phyloP scores from a whole-genome alignment of 2,888 invertebrate species.

The Orthosia gracilis region DNA sequence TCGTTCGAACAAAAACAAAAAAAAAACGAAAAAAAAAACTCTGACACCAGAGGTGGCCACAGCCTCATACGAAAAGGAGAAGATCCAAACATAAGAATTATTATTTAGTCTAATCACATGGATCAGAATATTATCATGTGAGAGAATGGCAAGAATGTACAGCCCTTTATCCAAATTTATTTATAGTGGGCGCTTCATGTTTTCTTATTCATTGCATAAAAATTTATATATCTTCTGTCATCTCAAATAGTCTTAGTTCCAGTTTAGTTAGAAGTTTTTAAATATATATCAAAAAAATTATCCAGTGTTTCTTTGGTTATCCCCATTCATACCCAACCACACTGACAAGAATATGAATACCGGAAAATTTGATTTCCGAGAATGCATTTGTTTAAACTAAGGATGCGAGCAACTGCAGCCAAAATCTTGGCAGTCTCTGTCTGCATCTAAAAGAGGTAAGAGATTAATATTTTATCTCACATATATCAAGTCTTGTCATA shows the following conservation, averaged over 20 bases:
- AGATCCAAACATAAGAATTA: no score
- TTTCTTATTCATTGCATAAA: no score
- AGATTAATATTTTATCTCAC: slow-evolving; percentile 44
- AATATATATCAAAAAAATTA: neutral
- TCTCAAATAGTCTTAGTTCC: neutral
- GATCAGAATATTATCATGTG: no score
- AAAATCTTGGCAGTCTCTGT: slow-evolving; percentile 49
- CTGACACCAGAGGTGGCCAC: no score
- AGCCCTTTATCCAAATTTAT: no score
- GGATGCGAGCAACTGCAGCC: slow-evolving; percentile 22
- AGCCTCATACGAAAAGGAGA: no score
- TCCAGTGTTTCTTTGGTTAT: neutral
- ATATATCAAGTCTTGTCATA: slow-evolving; percentile 30
- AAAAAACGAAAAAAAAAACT: no score
- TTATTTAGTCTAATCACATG: no score
- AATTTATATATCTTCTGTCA: neutral
- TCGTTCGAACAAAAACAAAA: no score
- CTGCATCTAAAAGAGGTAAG: slow-evolving; percentile 19
- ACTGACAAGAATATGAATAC: neutral
- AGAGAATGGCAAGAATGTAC: no score
- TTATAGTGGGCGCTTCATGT: no score
- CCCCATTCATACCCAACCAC: neutral
- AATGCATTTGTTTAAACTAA: slow-evolving; percentile 45
- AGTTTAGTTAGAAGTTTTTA: no score
- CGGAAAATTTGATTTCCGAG: slow-evolving; percentile 39